Conservation (phyloP, 2,113 vertebrate genomes). For the Notiomystis cincta region DNA sequence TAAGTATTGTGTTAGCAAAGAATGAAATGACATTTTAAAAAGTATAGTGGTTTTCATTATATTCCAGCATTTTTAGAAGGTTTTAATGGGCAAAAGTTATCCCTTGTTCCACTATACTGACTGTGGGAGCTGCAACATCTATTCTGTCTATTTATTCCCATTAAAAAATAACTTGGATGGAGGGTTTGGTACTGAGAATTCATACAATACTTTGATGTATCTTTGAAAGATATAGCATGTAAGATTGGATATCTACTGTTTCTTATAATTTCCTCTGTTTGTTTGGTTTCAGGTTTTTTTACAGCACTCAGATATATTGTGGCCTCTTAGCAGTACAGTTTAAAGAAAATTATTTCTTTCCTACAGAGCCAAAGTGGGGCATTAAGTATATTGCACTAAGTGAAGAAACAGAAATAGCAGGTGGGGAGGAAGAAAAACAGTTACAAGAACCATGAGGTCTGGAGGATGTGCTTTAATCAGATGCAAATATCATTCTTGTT, state of each 20-base stretch:
- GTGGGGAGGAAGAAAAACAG: not conserved
- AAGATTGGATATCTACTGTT: not conserved
- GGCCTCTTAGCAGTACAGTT: not conserved
- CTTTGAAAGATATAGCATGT: not conserved
- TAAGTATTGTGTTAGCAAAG: constrained; percentile 7
- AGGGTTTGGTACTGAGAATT: not conserved
- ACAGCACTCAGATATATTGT: not conserved
- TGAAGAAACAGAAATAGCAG: not conserved
- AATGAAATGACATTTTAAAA: constrained; percentile 1
- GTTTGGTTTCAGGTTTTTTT: not conserved
- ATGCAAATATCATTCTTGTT: not conserved
- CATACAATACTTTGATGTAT: not conserved
- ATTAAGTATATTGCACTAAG: not conserved
- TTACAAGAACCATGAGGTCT: not conserved
- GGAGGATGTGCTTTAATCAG: not conserved
- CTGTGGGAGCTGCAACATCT: not conserved
- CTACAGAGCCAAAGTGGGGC: not conserved
- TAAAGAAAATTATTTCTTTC: not conserved
- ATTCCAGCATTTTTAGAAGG: not conserved
- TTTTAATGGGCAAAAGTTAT: not conserved
- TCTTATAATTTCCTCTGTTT: not conserved
- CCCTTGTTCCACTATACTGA: not conserved
- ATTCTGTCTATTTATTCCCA: not conserved
- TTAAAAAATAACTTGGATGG: not conserved
- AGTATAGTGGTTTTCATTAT: not conserved